These are phyloP conservation scores for Metacarcinus magister DNA, from an alignment of 2,888 invertebrate genomes.

Conservation along the genomic window DNA sequence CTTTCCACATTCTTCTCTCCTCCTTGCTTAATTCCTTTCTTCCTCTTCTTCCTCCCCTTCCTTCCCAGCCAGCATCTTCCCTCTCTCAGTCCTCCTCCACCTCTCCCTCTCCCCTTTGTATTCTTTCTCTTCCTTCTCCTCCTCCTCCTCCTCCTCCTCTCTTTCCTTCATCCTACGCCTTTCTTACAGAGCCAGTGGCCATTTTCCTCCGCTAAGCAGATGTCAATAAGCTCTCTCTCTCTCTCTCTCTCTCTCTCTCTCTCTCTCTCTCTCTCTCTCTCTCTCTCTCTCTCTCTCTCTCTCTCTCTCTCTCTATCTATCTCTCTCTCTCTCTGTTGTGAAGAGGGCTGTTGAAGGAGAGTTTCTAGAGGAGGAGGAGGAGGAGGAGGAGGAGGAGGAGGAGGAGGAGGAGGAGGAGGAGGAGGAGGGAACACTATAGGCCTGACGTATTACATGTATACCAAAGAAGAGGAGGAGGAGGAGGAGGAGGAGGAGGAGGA, in stretches of 20 bases:
- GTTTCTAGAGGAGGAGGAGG: constrained; percentile 21
- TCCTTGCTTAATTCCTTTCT: neutral
- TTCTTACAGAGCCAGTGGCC: neutral
- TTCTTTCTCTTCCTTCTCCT: neutral
- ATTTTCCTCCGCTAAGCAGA: neutral
- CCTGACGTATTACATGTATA: neutral
- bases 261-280: neutral
- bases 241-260: neutral
- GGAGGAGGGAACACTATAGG: constrained; percentile 18
- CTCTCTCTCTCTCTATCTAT: neutral
- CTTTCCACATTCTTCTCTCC: neutral
- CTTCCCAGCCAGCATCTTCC: neutral
- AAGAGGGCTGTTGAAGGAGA: neutral
- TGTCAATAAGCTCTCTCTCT: constrained; percentile 14
- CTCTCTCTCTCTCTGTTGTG: constrained; percentile 1
- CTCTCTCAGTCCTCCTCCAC: neutral
- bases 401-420: constrained; percentile 38
- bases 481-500: too few species aligned
- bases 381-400: constrained; percentile 38
- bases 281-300: neutral
- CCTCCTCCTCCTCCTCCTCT: neutral
- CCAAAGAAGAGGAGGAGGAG: neutral
- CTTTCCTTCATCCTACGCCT: neutral
- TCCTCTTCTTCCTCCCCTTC: neutral
- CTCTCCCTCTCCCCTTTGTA: neutral